These are phyloP conservation scores for Antheraea pernyi DNA, from an alignment of 1,140 invertebrate species.

Conservation along the genomic window DNA sequence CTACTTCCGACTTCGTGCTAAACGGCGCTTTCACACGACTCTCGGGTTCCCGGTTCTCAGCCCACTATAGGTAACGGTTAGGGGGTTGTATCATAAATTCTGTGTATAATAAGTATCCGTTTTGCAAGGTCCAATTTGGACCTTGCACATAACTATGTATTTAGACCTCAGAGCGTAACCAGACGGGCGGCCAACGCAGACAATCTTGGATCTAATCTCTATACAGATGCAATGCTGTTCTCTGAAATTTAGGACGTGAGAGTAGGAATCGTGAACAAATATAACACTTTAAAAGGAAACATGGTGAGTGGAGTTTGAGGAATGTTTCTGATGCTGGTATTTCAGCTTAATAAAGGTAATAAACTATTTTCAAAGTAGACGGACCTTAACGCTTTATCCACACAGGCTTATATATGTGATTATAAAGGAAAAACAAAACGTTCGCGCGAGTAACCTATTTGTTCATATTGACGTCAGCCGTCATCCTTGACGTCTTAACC, in stretches of 20 bases:
- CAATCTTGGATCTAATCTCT: not conserved
- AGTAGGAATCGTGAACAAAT: not conserved
- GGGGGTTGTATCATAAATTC: conserved; percentile 54
- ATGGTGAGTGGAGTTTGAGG: not conserved
- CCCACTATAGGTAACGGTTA: conserved; percentile 71
- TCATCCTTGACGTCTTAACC: no score
- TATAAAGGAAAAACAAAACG: not conserved
- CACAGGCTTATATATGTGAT: not conserved
- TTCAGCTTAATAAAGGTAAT: not conserved
- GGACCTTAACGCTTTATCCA: not conserved
- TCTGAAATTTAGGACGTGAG: not conserved
- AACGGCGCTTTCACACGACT: conserved; percentile 34
- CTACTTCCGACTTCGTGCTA: conserved; percentile 37
- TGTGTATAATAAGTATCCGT: conserved; percentile 15
- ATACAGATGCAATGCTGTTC: not conserved
- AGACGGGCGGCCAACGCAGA: not conserved
- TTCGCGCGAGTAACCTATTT: not conserved
- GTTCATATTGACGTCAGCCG: not conserved
- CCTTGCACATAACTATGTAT: conserved; percentile 22
- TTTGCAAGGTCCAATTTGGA: not conserved
- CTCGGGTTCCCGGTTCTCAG: conserved; percentile 63
- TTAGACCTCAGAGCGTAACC: conserved; percentile 9
- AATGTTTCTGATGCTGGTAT: not conserved
- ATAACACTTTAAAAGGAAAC: not conserved
- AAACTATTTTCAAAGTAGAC: not conserved